These are phyloP conservation scores for Diarsia mendica DNA, from an alignment of 2,888 invertebrate genomes.

Conservation along the genomic window DNA sequence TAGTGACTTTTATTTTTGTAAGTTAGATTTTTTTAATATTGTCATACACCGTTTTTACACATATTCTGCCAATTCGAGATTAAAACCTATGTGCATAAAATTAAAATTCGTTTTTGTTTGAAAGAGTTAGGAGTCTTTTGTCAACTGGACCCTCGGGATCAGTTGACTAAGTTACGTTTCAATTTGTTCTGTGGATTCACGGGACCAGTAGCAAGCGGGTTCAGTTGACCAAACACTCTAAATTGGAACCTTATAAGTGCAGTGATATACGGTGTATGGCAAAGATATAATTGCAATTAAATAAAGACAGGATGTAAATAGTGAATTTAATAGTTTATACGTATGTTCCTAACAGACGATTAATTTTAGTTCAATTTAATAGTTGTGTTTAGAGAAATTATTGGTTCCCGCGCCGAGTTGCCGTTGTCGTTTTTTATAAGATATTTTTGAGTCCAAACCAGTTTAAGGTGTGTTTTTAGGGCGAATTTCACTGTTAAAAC, in stretches of 20 bases:
- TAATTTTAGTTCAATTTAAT: constrained; percentile 57
- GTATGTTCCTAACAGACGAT: constrained; percentile 66
- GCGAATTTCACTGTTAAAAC: neutral
- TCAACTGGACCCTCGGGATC: no score
- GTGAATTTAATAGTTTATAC: constrained; percentile 62
- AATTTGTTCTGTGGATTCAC: no score
- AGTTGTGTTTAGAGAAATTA: constrained; percentile 23
- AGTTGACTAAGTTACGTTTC: no score
- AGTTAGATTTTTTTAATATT: constrained; percentile 22
- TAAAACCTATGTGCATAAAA: neutral
- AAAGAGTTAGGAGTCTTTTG: neutral
- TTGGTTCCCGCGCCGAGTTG: constrained; percentile 14
- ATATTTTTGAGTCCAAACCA: neutral
- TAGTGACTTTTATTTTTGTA: constrained; percentile 22
- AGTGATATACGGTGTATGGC: constrained; percentile 23
- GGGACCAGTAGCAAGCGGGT: no score
- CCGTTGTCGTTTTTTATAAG: constrained; percentile 5
- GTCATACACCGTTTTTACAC: constrained; percentile 12
- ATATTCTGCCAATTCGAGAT: neutral
- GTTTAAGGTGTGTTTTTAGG: neutral
- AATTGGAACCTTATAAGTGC: neutral
- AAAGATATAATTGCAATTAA: constrained; percentile 48
- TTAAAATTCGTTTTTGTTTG: constrained; percentile 1
- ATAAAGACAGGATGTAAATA: constrained; percentile 67
- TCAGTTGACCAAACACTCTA: no score